These are phyloP conservation scores for Antheraea pernyi DNA, from an alignment of 1,140 invertebrate species.

Conservation along the genomic window DNA sequence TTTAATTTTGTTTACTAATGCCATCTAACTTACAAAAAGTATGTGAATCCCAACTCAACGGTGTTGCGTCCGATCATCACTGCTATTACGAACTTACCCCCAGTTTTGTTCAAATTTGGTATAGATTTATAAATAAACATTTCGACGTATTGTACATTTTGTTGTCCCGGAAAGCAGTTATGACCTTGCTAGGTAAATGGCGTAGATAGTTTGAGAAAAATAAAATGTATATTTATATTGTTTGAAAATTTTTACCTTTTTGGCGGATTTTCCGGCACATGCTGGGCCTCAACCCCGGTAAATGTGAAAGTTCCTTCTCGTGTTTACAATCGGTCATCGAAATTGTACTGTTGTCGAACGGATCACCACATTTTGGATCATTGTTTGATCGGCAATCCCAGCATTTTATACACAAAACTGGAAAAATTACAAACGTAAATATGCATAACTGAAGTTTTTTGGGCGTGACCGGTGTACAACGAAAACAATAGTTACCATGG, in stretches of 20 bases:
- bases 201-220: no score
- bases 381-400: conserved; percentile 94
- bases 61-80: no score
- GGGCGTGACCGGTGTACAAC: conserved; percentile 46
- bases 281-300: conserved; percentile 85
- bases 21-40: no score
- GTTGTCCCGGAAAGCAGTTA: no score
- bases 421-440: conserved; percentile 42
- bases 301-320: conserved; percentile 82
- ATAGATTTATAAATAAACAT: no score
- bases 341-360: conserved; percentile 94
- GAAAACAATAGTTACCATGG: conserved; percentile 33
- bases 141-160: no score
- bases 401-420: conserved; percentile 90
- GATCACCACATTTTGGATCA: conserved; percentile 95
- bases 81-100: no score
- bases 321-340: conserved; percentile 92
- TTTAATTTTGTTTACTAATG: no score
- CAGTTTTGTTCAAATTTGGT: no score
- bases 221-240: not conserved
- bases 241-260: conserved; percentile 85
- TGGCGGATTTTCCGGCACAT: conserved; percentile 97
- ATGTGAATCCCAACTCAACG: no score
- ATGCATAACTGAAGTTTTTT: conserved; percentile 18
- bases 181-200: no score